phyloP scores from a whole-genome alignment of 1,140 invertebrate genomes.

The Nylanderia fulva region DNA sequence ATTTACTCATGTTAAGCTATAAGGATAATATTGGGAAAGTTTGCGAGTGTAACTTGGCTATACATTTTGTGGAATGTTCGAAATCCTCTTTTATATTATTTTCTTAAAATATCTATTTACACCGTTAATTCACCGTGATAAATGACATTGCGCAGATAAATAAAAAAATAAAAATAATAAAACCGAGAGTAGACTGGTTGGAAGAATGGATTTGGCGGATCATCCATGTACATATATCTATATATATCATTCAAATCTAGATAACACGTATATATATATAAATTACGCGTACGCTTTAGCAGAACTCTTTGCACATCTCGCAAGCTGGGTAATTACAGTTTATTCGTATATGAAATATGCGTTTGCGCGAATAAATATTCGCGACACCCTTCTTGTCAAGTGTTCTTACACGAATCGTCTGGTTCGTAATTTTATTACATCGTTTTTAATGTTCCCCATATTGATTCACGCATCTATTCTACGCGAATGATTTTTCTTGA shows the following conservation, averaged over 20 bases:
- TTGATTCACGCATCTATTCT: slow-evolving; percentile 10
- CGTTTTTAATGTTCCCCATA: slow-evolving; percentile 10
- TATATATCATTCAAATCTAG: too few species aligned
- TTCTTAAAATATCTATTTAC: background rate
- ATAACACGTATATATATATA: background rate
- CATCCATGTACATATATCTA: too few species aligned
- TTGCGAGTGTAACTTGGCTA: background rate
- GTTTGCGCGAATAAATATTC: background rate
- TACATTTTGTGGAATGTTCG: background rate
- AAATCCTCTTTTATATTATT: background rate
- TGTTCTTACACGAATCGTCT: background rate
- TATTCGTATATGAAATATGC: background rate
- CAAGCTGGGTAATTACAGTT: background rate
- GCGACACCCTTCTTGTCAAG: background rate
- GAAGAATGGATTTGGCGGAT: too few species aligned
- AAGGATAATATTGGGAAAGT: background rate
- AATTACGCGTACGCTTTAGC: background rate
- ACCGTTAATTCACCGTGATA: background rate
- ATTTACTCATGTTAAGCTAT: background rate
- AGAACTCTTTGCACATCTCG: background rate
- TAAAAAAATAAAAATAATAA: background rate
- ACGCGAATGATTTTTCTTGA: background rate
- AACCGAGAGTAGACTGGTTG: background rate
- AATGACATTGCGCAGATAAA: background rate
- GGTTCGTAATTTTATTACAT: slow-evolving; percentile 23